Percentiles rank a stretch among this genome's conserved stretches.
These are phyloP conservation scores for Pharmacophagus antenor DNA, from an alignment of 2,888 invertebrate species.

Conservation along the genomic window DNA sequence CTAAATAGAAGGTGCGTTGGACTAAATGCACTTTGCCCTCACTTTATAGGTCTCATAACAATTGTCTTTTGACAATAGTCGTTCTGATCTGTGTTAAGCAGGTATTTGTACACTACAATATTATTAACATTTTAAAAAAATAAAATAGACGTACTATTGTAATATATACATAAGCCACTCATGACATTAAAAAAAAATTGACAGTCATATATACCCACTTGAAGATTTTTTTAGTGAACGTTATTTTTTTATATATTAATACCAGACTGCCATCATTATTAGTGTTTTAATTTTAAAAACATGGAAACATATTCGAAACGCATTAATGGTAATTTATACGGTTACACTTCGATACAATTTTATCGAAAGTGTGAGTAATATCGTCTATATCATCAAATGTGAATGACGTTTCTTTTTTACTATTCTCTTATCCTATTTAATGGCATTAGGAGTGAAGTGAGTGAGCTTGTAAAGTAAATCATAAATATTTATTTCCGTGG, in stretches of 20 bases:
- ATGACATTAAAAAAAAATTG: background rate
- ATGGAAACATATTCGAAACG: constrained; percentile 36
- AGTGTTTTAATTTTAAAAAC: constrained; percentile 8
- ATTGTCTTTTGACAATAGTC: constrained; percentile 18
- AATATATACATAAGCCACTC: background rate
- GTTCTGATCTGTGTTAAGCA: constrained; percentile 1
- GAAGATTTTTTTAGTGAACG: background rate
- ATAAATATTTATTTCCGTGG: constrained; percentile 33
- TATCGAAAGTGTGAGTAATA: constrained; percentile 41
- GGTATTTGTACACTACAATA: background rate
- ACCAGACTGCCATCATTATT: background rate
- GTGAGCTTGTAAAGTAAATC: constrained; percentile 11
- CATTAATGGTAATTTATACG: constrained; percentile 48
- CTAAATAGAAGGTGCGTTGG: constrained; percentile 17
- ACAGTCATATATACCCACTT: background rate
- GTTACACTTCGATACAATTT: constrained; percentile 42
- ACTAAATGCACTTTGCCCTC: constrained; percentile 21
- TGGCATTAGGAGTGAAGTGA: constrained; percentile 3
- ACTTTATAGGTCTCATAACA: constrained; percentile 5
- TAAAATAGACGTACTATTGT: background rate
- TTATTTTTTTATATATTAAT: background rate
- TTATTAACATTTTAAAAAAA: background rate
- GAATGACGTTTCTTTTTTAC: constrained; percentile 32
- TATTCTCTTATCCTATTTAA: constrained; percentile 8
- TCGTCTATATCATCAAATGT: constrained; percentile 34